phyloP scores from a whole-genome alignment of 2,113 vertebrate genomes.

The Diglossa brunneiventris region DNA sequence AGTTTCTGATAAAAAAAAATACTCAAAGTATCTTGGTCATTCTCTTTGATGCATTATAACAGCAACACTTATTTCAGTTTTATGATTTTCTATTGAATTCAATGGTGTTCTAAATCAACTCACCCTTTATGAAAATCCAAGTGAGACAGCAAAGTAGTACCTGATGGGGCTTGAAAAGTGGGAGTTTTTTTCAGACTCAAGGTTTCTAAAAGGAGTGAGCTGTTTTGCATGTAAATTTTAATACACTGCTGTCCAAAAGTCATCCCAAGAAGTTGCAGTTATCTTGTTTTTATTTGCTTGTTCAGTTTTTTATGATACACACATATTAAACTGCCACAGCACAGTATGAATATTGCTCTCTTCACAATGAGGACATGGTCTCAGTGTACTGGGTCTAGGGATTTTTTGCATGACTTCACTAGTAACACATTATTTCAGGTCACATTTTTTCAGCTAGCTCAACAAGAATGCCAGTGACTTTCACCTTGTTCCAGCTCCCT shows the following conservation, averaged over 20 bases:
- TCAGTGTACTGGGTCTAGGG: background rate
- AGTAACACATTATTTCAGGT: constrained; percentile 45
- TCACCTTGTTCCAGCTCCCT: constrained; percentile 40
- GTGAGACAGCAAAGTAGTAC: background rate
- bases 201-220: background rate
- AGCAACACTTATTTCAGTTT: background rate
- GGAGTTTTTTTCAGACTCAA: background rate
- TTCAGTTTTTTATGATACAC: background rate
- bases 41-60: background rate
- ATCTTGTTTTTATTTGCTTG: background rate
- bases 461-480: constrained; percentile 43
- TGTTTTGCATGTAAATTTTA: background rate
- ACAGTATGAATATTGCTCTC: background rate
- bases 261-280: background rate
- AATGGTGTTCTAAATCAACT: background rate
- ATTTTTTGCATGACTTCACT: constrained; percentile 58
- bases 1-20: background rate
- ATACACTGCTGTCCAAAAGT: background rate
- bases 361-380: background rate
- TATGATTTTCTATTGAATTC: background rate
- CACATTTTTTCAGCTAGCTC: constrained; percentile 38
- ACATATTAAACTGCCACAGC: background rate
- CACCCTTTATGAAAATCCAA: background rate
- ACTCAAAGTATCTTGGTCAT: background rate
- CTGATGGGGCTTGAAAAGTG: background rate